These are phyloP conservation scores for Python bivittatus DNA, from an alignment of 2,113 vertebrate genomes.

Conservation along the genomic window DNA sequence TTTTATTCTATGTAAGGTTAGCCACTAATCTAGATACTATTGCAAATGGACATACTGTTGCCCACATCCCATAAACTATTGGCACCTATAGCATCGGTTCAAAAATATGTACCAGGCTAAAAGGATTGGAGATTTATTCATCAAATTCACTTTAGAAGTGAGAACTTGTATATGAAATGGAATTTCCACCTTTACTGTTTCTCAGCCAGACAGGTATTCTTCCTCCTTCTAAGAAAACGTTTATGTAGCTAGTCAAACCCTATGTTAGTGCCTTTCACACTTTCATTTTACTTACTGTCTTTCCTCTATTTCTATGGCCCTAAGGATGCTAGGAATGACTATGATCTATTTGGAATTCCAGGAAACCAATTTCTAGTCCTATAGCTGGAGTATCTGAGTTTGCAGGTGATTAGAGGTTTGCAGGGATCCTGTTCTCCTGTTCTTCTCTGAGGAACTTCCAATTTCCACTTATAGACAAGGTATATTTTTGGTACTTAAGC, in stretches of 20 bases:
- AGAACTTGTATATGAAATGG: not conserved
- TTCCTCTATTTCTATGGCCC: not conserved
- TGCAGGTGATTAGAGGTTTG: too few species aligned
- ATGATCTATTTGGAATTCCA: too few species aligned
- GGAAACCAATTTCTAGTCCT: too few species aligned
- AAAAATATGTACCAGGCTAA: not conserved
- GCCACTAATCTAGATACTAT: too few species aligned
- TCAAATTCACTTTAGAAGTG: not conserved
- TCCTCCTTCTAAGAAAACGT: not conserved
- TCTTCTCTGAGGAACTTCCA: not conserved
- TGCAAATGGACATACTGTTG: not conserved
- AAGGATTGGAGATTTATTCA: not conserved
- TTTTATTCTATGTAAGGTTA: not conserved
- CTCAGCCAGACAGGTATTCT: not conserved
- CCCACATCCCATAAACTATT: not conserved
- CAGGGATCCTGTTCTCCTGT: not conserved
- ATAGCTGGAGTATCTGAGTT: too few species aligned
- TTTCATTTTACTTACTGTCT: not conserved
- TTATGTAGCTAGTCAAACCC: not conserved
- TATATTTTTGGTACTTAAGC: not conserved
- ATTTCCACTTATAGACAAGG: too few species aligned
- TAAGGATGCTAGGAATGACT: not conserved
- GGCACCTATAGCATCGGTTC: not conserved
- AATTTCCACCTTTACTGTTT: not conserved
- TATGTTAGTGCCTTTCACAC: not conserved